phyloP scores from a whole-genome alignment of 1,140 invertebrate species.

The Diabrotica undecimpunctata region DNA sequence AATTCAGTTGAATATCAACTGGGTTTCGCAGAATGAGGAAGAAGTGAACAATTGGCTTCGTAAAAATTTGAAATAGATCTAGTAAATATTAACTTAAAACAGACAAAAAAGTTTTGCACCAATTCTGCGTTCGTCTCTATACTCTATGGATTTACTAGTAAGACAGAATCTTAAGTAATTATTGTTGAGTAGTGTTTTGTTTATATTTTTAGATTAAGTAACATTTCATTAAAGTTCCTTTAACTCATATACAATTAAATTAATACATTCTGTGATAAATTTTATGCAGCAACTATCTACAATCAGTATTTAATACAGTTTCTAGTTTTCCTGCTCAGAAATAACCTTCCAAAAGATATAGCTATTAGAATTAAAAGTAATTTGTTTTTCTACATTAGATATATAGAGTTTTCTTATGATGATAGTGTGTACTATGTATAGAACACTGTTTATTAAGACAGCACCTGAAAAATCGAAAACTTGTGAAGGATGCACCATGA shows the following conservation, averaged over 20 bases:
- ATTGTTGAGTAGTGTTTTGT: not conserved
- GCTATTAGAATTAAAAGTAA: not conserved
- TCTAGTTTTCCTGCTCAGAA: not conserved
- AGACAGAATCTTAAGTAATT: not conserved
- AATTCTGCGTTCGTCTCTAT: not conserved
- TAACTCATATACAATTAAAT: not conserved
- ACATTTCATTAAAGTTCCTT: not conserved
- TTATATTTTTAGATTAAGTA: not conserved
- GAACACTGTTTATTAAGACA: not conserved
- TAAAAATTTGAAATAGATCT: conserved; percentile 36
- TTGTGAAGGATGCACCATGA: too few species aligned
- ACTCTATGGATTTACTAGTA: not conserved
- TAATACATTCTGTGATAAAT: not conserved
- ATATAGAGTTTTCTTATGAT: not conserved
- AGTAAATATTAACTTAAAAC: conserved; percentile 4
- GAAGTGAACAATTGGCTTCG: conserved; percentile 47
- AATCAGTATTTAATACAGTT: not conserved
- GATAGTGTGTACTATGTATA: not conserved
- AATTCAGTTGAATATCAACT: conserved; percentile 75
- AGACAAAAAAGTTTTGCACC: not conserved
- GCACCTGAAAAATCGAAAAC: not conserved
- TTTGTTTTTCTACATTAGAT: not conserved
- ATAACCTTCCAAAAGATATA: not conserved
- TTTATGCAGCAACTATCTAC: not conserved
- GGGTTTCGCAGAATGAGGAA: conserved; percentile 62